Percentiles rank a stretch among this genome's conserved stretches.
phyloP scores from a whole-genome alignment of 2,113 vertebrate genomes.

The Mobula birostris region DNA sequence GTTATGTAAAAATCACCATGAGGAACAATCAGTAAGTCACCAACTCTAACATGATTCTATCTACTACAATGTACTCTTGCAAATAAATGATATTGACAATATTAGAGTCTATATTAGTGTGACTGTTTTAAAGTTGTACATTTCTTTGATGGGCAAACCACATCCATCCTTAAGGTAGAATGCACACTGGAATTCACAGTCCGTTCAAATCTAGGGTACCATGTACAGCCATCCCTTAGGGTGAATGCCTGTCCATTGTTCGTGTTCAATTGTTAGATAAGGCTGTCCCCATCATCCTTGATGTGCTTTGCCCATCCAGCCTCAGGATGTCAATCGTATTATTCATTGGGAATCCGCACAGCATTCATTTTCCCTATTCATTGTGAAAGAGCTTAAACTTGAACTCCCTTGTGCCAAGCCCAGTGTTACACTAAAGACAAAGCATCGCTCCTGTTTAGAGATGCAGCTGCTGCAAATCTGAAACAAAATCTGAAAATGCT shows the following conservation, averaged over 20 bases:
- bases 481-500: too few relatives aligned
- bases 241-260: too few relatives aligned
- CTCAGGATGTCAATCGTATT: neutral
- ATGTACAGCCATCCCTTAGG: too few relatives aligned
- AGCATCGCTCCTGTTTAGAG: neutral
- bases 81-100: neutral
- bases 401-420: neutral
- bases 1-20: slow-evolving; percentile 6
- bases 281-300: neutral
- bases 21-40: slow-evolving; percentile 10
- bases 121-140: neutral
- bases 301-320: neutral
- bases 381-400: neutral
- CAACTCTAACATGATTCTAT: neutral
- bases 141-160: too few relatives aligned
- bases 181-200: too few relatives aligned
- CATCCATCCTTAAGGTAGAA: too few relatives aligned
- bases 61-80: neutral
- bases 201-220: too few relatives aligned
- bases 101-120: neutral
- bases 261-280: neutral
- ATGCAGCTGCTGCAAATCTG: too few relatives aligned
- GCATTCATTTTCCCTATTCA: neutral
- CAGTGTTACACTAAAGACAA: too few relatives aligned
- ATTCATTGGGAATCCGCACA: neutral